Evolutionary conservation across 2,113 vertebrate genomes (phyloP).

Genomic region (Pterocles orientalis): DNA sequence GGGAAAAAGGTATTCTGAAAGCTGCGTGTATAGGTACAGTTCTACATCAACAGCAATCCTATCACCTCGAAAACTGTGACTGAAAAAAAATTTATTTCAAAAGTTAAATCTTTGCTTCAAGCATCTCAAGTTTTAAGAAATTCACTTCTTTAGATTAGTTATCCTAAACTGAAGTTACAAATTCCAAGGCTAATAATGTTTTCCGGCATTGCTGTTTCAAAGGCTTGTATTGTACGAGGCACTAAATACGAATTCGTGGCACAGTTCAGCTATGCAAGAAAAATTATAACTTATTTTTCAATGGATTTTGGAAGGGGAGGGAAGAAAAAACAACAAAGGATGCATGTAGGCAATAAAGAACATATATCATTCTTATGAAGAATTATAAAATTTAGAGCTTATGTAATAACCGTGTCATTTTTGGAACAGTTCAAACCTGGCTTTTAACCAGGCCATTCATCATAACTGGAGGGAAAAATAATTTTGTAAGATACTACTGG

Average conservation of each 20-base stretch:
- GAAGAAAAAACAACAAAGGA: not conserved
- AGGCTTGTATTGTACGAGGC: not conserved
- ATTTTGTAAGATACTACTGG: not conserved
- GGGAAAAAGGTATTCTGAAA: not conserved
- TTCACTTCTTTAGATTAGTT: not conserved
- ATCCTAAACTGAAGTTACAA: not conserved
- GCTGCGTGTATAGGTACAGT: accelerated
- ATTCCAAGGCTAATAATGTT: not conserved
- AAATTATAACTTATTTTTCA: not conserved
- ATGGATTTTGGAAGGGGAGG: not conserved
- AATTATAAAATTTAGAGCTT: not conserved
- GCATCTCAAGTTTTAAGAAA: not conserved
- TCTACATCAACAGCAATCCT: not conserved
- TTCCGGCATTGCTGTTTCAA: not conserved
- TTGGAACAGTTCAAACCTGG: not conserved
- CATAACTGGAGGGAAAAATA: not conserved
- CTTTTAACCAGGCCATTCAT: not conserved
- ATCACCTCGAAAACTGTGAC: accelerated
- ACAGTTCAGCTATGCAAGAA: not conserved
- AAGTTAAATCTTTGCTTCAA: not conserved
- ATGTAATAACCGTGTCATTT: not conserved
- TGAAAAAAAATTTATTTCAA: not conserved
- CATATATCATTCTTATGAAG: not conserved
- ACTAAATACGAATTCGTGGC: accelerated
- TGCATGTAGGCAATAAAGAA: not conserved